A percentile compares a stretch with the other conserved stretches of the same genome.
These are phyloP conservation scores for Chymomyza costata DNA, from an alignment of 1,140 invertebrate species.

Conservation along the genomic window DNA sequence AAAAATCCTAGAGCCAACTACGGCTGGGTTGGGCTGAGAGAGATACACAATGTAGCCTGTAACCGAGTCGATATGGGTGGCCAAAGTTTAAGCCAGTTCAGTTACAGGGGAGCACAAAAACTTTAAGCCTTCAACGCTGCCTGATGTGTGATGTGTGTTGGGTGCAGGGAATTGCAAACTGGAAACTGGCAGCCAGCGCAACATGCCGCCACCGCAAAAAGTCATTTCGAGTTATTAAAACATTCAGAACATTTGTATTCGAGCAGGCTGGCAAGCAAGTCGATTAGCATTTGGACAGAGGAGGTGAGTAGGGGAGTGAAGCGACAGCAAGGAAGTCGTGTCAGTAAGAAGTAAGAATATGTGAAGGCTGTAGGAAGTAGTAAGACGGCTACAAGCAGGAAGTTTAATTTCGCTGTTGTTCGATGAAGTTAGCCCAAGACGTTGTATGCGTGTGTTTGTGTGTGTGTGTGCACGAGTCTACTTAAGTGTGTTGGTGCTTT, in stretches of 20 bases:
- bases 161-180: conserved; percentile 34
- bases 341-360: conserved; percentile 46
- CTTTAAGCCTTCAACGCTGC: conserved; percentile 22
- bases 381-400: conserved; percentile 57
- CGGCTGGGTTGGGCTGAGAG: not conserved
- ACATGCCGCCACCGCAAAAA: conserved; percentile 50
- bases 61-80: no score
- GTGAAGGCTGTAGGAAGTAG: conserved; percentile 62
- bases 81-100: no score
- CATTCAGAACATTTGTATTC: conserved; percentile 71
- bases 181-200: conserved; percentile 19
- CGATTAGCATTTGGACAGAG: no score
- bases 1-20: no score
- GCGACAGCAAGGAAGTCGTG: conserved; percentile 20
- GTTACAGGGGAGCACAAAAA: conserved; percentile 7
- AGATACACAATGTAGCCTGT: no score
- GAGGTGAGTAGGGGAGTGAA: not conserved
- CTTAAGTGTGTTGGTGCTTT: conserved; percentile 24
- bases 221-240: conserved; percentile 74
- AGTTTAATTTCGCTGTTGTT: conserved; percentile 63
- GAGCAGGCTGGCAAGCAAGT: conserved; percentile 29
- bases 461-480: not conserved
- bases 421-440: conserved; percentile 41
- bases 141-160: conserved; percentile 41
- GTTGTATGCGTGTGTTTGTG: conserved; percentile 17